Evolutionary conservation across 1,140 invertebrate species (phyloP).

Genomic region (Drosophila pachea): DNA sequence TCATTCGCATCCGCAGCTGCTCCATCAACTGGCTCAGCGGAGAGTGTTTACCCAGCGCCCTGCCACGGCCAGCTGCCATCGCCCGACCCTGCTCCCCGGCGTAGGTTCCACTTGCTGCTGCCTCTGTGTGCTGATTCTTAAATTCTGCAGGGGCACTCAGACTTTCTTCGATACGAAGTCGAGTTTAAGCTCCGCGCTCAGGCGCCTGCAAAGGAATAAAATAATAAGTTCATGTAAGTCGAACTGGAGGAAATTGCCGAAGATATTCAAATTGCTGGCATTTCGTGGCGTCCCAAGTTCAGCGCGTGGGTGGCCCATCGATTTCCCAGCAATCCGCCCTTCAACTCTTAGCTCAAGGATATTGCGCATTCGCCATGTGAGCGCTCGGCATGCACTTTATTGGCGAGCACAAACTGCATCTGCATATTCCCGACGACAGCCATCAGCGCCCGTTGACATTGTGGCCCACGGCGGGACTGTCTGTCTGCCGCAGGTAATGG

Average conservation of each 20-base stretch:
- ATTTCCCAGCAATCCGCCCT: constrained; percentile 3
- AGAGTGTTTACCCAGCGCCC: constrained; percentile 48
- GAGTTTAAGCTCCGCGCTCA: constrained; percentile 32
- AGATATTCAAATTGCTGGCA: constrained; percentile 6
- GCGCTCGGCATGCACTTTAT: constrained; percentile 54
- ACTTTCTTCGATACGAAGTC: constrained; percentile 10
- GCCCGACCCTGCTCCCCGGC: constrained; percentile 14
- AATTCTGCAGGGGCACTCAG: too few relatives aligned
- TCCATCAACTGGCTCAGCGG: constrained; percentile 35
- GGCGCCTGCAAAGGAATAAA: constrained; percentile 64
- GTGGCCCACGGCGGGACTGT: constrained; percentile 14
- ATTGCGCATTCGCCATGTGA: constrained; percentile 56
- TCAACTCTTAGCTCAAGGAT: constrained; percentile 20
- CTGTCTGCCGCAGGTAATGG: too few relatives aligned
- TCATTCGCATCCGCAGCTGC: constrained; percentile 25
- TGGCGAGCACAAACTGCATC: constrained; percentile 44
- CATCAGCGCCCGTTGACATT: constrained; percentile 38
- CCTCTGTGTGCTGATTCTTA: constrained; percentile 8
- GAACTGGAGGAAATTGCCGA: constrained; percentile 37
- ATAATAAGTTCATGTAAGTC: constrained; percentile 31
- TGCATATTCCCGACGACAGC: constrained; percentile 52
- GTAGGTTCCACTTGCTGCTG: not conserved
- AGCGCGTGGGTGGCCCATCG: not conserved
- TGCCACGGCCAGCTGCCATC: constrained; percentile 26
- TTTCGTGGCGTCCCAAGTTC: too few relatives aligned